Conservation (phyloP, 2,113 vertebrate species). For the Oxyruncus cristatus region DNA sequence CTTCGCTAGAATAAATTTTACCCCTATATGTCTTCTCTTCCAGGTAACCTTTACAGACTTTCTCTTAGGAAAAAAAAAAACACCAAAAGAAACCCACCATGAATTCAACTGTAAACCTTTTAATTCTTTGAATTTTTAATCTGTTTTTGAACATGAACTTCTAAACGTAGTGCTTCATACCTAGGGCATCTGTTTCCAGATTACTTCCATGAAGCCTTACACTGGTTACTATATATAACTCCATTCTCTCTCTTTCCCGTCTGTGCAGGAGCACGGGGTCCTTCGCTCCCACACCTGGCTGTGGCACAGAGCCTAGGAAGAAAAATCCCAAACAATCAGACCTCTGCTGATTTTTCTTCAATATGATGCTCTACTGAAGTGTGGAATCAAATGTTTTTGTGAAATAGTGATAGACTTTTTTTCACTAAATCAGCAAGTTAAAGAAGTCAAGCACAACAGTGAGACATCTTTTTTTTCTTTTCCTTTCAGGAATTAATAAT, state of each 20-base stretch:
- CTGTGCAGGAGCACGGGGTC: background rate
- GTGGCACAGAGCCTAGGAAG: background rate
- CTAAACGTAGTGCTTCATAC: background rate
- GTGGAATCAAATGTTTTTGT: background rate
- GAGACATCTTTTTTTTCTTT: background rate
- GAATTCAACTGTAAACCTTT: background rate
- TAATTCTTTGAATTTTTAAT: background rate
- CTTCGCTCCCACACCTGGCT: background rate
- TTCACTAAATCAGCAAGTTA: background rate
- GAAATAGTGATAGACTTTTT: background rate
- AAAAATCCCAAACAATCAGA: background rate
- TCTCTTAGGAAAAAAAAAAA: background rate
- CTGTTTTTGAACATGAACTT: background rate
- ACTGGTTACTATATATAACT: background rate
- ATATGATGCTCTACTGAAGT: background rate
- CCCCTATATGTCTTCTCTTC: background rate
- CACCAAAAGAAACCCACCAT: rapidly evolving
- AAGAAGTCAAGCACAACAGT: background rate
- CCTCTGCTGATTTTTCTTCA: background rate
- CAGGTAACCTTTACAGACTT: background rate
- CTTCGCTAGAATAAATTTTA: background rate
- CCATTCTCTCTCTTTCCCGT: background rate
- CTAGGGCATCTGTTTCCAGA: background rate
- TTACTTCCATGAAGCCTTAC: background rate
- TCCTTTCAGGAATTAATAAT: background rate